phyloP scores from a whole-genome alignment of 2,888 invertebrate species.

The Onthophagus sagittarius region DNA sequence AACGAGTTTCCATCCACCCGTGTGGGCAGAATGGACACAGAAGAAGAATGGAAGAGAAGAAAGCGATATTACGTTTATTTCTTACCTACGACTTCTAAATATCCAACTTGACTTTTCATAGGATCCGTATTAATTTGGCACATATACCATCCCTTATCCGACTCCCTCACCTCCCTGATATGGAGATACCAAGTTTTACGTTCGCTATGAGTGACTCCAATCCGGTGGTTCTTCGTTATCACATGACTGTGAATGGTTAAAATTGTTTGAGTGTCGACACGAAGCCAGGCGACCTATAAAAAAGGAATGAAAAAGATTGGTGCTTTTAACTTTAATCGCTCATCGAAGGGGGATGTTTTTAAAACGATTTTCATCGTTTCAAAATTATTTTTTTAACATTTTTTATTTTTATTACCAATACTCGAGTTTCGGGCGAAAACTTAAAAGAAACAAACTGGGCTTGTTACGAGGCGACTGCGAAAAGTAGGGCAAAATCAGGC shows the following conservation, averaged over 20 bases:
- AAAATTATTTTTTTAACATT: neutral
- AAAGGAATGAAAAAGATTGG: slow-evolving; percentile 7
- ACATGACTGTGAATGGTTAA: slow-evolving; percentile 87
- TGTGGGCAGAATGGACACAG: no score
- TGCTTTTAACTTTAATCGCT: neutral
- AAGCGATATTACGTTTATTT: slow-evolving; percentile 23
- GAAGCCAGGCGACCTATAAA: slow-evolving; percentile 79
- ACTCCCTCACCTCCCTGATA: slow-evolving; percentile 76
- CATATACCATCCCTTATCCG: slow-evolving; percentile 89
- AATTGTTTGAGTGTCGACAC: slow-evolving; percentile 88
- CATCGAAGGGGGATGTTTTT: no score
- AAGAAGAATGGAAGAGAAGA: no score
- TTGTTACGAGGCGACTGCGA: neutral
- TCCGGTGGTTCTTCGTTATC: slow-evolving; percentile 83
- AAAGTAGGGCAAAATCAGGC: neutral
- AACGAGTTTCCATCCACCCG: no score
- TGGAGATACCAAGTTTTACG: slow-evolving; percentile 84
- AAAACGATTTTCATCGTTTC: neutral
- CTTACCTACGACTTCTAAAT: slow-evolving; percentile 65
- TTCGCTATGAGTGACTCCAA: slow-evolving; percentile 80
- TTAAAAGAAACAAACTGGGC: neutral
- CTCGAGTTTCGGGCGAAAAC: neutral
- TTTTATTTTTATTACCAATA: neutral
- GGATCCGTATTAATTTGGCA: slow-evolving; percentile 79
- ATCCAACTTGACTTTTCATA: slow-evolving; percentile 68